Evolutionary conservation across 2,113 vertebrate genomes (phyloP).

Genomic region (Rhabdornis inornatus): DNA sequence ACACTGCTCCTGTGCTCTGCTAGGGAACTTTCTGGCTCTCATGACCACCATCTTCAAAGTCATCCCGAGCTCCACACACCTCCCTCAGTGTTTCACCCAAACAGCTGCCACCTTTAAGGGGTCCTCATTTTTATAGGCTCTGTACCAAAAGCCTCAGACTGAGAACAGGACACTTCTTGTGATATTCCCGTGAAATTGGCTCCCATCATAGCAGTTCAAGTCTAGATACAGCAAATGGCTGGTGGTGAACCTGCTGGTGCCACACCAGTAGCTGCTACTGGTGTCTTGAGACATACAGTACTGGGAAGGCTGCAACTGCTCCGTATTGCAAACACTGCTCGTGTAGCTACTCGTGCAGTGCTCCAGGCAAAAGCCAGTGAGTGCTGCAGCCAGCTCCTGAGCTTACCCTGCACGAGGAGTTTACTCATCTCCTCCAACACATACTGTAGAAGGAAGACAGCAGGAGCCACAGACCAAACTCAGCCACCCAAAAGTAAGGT

Average conservation of each 20-base stretch:
- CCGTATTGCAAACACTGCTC: background rate
- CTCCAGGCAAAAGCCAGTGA: background rate
- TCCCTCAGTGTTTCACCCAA: background rate
- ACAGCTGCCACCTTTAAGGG: background rate
- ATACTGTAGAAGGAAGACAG: background rate
- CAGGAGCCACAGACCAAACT: background rate
- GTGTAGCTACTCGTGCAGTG: background rate
- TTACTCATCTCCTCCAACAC: background rate
- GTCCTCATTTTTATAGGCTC: background rate
- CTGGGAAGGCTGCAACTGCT: background rate
- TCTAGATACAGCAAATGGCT: fast-evolving
- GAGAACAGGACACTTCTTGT: background rate
- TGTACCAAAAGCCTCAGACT: background rate
- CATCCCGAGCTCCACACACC: background rate
- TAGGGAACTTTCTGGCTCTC: background rate
- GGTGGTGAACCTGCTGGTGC: background rate
- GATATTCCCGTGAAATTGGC: background rate
- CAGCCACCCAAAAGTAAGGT: background rate
- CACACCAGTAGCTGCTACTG: background rate
- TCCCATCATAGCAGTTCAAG: fast-evolving
- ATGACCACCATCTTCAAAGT: background rate
- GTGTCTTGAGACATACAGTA: background rate
- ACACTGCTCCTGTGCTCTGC: background rate
- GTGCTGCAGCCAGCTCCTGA: background rate
- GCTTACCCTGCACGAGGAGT: background rate